Conservation (phyloP, 1,140 invertebrate species). For the Drosophila virilis region DNA sequence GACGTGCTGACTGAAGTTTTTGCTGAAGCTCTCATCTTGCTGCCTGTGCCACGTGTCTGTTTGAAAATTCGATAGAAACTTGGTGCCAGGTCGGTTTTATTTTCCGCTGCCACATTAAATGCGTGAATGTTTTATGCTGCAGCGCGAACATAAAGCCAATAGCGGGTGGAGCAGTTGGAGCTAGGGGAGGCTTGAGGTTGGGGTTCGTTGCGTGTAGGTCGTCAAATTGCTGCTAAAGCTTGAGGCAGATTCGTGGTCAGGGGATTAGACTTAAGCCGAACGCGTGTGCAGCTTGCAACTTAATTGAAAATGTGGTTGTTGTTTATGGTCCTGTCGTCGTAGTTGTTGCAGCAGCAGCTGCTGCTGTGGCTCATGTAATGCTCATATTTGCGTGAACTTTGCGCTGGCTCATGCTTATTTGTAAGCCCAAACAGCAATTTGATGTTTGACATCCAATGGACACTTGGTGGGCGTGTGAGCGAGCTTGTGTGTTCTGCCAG, state of each 20-base stretch:
- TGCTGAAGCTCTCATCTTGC: background rate
- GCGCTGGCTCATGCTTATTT: conserved; percentile 6
- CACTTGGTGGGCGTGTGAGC: conserved; percentile 3
- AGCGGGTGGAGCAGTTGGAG: background rate
- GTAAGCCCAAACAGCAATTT: conserved; percentile 8
- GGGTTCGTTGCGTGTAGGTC: background rate
- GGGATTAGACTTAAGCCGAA: conserved; percentile 65
- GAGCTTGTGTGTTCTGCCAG: background rate
- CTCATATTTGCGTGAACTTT: conserved; percentile 8
- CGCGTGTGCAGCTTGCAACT: conserved; percentile 51
- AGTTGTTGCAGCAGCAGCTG: background rate
- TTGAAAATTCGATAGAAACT: conserved; percentile 34
- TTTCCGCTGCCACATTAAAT: conserved; percentile 18
- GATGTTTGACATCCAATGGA: conserved; percentile 22
- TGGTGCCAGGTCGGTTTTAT: conserved; percentile 20
- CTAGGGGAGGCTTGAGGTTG: background rate
- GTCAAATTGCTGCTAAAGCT: conserved; percentile 32
- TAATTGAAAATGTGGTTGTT: conserved; percentile 69
- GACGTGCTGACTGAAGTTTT: background rate
- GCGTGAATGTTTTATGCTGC: conserved; percentile 36
- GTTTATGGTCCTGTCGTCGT: conserved; percentile 1
- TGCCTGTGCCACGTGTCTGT: background rate
- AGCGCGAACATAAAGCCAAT: conserved; percentile 14
- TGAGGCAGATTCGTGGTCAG: conserved; percentile 32
- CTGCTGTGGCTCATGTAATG: background rate